A percentile compares a stretch with the other conserved stretches of the same genome.
Evolutionary conservation across 2,888 invertebrate species (phyloP).

Genomic region (Holacanthella duospinosa): DNA sequence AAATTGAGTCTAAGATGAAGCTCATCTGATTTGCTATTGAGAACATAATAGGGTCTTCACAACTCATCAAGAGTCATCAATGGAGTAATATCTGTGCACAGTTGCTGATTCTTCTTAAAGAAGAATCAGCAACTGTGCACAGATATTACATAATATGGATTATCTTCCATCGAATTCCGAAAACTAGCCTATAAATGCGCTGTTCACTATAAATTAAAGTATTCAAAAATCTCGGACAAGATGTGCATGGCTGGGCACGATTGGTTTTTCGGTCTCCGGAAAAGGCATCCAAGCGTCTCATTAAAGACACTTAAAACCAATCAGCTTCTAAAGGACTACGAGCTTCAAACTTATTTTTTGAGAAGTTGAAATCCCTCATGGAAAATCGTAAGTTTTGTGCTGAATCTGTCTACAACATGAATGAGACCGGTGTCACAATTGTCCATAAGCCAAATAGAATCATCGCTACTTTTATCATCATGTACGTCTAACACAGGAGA

Average conservation of each 20-base stretch:
- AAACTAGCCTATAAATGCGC: background rate
- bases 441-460: conserved; percentile 41
- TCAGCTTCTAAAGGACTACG: background rate
- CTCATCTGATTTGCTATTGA: background rate
- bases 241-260: background rate
- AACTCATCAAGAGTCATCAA: background rate
- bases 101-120: background rate
- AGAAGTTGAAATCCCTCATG: too few species aligned
- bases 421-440: conserved; percentile 42
- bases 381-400: conserved; percentile 6
- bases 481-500: conserved; percentile 21
- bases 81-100: background rate
- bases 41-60: background rate
- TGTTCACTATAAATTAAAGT: background rate
- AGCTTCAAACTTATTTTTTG: too few species aligned
- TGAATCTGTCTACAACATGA: conserved; percentile 40
- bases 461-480: conserved; percentile 38
- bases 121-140: background rate
- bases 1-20: background rate
- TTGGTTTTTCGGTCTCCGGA: conserved; percentile 4
- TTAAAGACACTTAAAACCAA: background rate
- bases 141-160: background rate
- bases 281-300: background rate
- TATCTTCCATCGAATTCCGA: background rate
- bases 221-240: background rate